Conservation (phyloP, 2,797 vertebrate genomes). For the Mormyrus hasselquistii region DNA sequence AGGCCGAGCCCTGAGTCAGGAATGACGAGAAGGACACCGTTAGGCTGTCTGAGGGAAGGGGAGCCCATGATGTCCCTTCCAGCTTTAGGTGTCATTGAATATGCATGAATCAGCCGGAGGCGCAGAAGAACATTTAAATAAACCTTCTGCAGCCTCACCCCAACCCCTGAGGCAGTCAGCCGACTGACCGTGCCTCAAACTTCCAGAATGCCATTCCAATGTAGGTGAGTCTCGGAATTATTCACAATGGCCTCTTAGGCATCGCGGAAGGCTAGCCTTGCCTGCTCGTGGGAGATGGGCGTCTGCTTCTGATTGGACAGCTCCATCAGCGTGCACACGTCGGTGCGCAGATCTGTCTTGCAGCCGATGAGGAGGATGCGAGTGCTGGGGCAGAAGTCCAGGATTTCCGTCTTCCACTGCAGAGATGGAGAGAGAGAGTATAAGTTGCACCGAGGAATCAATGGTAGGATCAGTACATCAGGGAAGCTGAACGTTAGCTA, state of each 20-base stretch:
- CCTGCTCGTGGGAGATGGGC: constrained; percentile 87
- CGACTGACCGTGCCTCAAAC: background rate
- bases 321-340: constrained; percentile 86
- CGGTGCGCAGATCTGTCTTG: constrained; percentile 85
- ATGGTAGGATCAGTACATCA: background rate
- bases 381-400: constrained; percentile 86
- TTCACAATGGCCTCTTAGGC: background rate
- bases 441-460: background rate
- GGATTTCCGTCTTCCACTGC: constrained; percentile 91
- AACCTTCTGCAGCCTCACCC: background rate
- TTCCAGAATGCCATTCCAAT: background rate
- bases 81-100: background rate
- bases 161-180: background rate
- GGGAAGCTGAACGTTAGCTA: background rate
- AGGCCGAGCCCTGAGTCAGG: constrained; percentile 68
- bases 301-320: constrained; percentile 86
- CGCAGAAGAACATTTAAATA: background rate
- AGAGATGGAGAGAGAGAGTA: background rate
- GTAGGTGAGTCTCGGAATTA: background rate
- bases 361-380: constrained; percentile 87
- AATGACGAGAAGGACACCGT: background rate
- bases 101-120: background rate
- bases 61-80: no score
- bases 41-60: background rate
- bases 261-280: constrained; percentile 36